Base-by-base conservation (phyloP, 2,888 invertebrate genomes). In the Thelaira solivaga region DNA sequence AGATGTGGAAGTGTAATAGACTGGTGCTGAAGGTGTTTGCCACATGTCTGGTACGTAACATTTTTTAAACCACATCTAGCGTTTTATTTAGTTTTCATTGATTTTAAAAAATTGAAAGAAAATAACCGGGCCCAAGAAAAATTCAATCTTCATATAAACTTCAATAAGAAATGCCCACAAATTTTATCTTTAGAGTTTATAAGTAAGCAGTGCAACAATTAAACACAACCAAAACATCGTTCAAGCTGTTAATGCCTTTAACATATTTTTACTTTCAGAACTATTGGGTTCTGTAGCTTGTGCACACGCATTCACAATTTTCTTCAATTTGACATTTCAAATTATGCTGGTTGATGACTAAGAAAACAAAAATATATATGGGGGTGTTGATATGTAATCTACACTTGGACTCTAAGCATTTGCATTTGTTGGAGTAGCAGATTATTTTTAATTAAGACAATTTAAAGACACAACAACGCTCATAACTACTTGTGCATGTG, bases 371-470 rank as follows among this genome's bases (percentile, higher is more conserved):
- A n/a, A n/a, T n/a, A n/a, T n/a, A n/a, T n/a, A 24, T 39, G 16
- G 18, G 53, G 55, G 34, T 47, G 43, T 55, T 67, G 10, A 45
- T 34, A 45, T 67, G 24, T 18, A 47, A 36, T 26, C 34, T 45
- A 68, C 5, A 57, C 55, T 67, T 53, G 43, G 55, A 55, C 31
- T 24, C n/a, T 24, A 31, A 24, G 24, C 36, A 34, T n/a, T n/a
- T n/a, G n/a, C n/a, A 18, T 36, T 7, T n/a, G 7, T 34, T 16
- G 20, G 24, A 4, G 18, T 10, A 2, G 22, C 24, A 26, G 24
- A 45, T 31, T 55, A 34, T 34, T 55, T 36, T 43, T 68, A 57
- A 68, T 68, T 68, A 57, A 39, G 47, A 68, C 47, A 13, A 57
- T 39, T 65, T 43, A 13, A 43, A 53, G n/a, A n/a, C 65, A 53